phyloP scores from a whole-genome alignment of 1,140 invertebrate genomes.

The Drosophila pruinosa region DNA sequence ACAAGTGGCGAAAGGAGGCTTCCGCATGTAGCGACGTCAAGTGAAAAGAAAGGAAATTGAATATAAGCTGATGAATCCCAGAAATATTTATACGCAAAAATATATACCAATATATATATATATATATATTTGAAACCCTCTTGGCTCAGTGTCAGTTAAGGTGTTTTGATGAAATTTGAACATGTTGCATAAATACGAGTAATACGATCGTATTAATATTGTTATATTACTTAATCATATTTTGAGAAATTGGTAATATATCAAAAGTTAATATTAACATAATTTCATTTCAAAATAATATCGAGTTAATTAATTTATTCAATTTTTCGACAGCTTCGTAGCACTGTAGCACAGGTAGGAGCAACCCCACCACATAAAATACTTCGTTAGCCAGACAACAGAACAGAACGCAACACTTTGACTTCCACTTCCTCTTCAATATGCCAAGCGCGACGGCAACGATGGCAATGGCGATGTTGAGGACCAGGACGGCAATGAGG shows the following conservation, averaged over 20 bases:
- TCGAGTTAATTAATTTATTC: slow-evolving; percentile 1
- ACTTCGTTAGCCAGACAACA: slow-evolving; percentile 49
- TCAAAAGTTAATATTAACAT: not conserved
- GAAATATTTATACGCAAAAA: slow-evolving; percentile 20
- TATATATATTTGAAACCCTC: not conserved
- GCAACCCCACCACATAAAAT: not conserved
- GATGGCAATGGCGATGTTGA: not conserved
- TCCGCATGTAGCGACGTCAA: slow-evolving; percentile 26
- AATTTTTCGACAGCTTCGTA: not conserved
- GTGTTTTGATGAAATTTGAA: no score
- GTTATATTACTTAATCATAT: no score
- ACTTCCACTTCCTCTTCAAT: slow-evolving; percentile 51
- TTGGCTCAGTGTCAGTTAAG: slow-evolving; percentile 8
- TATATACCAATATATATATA: slow-evolving; percentile 1
- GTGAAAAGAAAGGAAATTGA: slow-evolving; percentile 57
- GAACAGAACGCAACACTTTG: slow-evolving; percentile 50
- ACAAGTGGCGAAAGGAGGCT: not conserved
- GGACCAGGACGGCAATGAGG: not conserved
- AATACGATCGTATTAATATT: no score
- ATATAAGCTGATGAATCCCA: slow-evolving; percentile 56
- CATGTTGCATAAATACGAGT: no score
- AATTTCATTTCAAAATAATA: not conserved
- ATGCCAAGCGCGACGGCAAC: slow-evolving; percentile 9
- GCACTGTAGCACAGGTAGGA: not conserved
- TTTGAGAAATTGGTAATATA: no score